Base-by-base conservation (phyloP, 2,113 vertebrate species). In the Lamprotornis superbus region DNA sequence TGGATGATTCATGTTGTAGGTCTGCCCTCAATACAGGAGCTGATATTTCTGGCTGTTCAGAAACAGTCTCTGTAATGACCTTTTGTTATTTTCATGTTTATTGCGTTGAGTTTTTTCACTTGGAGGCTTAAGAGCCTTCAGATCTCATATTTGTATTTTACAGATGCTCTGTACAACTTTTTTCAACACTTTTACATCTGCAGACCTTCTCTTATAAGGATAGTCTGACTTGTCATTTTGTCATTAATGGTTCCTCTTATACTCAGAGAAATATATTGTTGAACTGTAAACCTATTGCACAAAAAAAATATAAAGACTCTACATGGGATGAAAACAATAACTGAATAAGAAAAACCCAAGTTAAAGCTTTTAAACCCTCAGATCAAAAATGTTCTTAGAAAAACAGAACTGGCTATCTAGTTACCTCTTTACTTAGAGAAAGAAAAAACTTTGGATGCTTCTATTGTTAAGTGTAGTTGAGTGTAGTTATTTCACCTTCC, bases 51-150 rank as follows among this genome's bases (percentile, higher is more conserved):
- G 46, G 10, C 49, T 81, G 28, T 46, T 59, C 23, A 87, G 42
- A 89, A 90, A 84, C 8, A 28, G 61, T 81, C 64, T 90, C 25
- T 90, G 56, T 65, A 74, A 86, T 0, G 3, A 65, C 31, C 31
- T 89, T 39, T 80, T 90, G n/a, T 83, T 78, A 71, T 96, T 93
- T 89, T 90, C 52, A 37, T 61, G 40, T 90, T 93, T 77, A 42
- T 87, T 92, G 60, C 61, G 39, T 31, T 87, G 59, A 49, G 16
- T 83, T 82, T 73, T 4, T 55, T 94, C 33, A 55, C 23, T 71
- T 59, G 57, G 56, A 90, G 59, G 19, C 23, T 85, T 89, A 69
- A 65, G 64, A 76, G n/a, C 22, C 65, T 75, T 76, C 59, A 74
- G 39, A 79, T 80, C 68, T 81, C 87, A 56, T 59, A 71, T 93